Conservation (phyloP, 2,113 vertebrate genomes). For the Panthera uncia region DNA sequence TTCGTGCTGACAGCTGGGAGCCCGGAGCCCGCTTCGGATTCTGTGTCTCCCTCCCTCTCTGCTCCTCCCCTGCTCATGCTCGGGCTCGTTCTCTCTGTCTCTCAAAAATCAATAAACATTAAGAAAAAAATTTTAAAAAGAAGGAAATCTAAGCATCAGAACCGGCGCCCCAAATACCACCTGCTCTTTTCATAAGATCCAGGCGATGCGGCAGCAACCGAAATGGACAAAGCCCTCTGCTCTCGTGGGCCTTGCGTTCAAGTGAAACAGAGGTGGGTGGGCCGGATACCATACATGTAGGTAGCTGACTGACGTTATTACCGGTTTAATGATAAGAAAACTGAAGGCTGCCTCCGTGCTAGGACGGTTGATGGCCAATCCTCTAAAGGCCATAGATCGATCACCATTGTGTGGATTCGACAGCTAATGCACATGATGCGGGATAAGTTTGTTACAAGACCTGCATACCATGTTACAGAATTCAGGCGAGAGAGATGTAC, state of each 20-base stretch:
- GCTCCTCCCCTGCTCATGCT: too few relatives aligned
- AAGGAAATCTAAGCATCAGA: conserved; percentile 16
- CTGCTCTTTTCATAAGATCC: neutral
- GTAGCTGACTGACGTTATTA: neutral
- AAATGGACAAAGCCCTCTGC: neutral
- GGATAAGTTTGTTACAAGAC: neutral
- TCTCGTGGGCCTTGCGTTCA: neutral
- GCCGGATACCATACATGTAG: neutral
- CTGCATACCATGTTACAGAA: neutral
- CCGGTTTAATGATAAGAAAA: conserved; percentile 22
- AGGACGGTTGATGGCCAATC: neutral
- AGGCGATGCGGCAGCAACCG: neutral
- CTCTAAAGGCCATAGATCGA: neutral
- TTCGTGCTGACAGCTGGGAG: too few relatives aligned
- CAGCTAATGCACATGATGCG: neutral
- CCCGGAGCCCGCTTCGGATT: too few relatives aligned
- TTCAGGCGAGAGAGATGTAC: neutral
- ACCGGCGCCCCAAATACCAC: neutral
- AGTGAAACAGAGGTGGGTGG: neutral
- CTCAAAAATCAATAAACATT: too few relatives aligned
- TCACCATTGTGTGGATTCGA: neutral
- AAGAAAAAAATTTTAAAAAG: neutral
- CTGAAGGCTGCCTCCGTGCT: neutral
- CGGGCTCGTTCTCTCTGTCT: too few relatives aligned
- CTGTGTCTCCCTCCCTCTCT: too few relatives aligned